A percentile compares a stretch with the other conserved stretches of the same genome.
phyloP scores from a whole-genome alignment of 2,113 vertebrate genomes.

The Motacilla alba region DNA sequence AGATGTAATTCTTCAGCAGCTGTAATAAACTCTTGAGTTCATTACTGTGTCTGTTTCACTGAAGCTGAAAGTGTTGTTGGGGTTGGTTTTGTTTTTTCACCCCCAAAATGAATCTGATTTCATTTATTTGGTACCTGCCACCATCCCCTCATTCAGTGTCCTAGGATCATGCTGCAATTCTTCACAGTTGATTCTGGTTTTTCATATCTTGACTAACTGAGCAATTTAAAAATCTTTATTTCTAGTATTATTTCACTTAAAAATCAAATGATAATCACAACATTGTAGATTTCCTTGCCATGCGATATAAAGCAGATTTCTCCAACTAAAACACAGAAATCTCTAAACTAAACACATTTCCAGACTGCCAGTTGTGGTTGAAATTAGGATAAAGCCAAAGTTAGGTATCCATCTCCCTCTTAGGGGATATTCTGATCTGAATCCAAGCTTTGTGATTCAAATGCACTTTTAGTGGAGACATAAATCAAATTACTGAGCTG shows the following conservation, averaged over 20 bases:
- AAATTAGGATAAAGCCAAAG: neutral
- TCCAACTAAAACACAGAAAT: neutral
- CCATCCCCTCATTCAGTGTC: neutral
- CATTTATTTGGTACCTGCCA: neutral
- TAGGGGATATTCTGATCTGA: neutral
- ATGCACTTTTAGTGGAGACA: neutral
- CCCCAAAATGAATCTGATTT: neutral
- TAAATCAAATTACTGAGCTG: neutral
- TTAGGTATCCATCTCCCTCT: neutral
- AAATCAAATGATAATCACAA: neutral
- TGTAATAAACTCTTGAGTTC: neutral
- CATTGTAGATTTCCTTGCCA: neutral
- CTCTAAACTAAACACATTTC: neutral
- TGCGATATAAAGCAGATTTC: neutral
- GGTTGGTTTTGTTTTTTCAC: neutral
- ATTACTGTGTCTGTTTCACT: neutral
- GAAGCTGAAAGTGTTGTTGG: neutral
- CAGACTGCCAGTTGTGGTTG: neutral
- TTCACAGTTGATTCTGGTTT: neutral
- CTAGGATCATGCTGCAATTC: neutral
- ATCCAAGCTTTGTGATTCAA: neutral
- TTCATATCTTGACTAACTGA: neutral
- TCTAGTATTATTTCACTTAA: neutral
- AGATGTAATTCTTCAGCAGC: neutral
- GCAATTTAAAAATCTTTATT: neutral